Base-by-base conservation (phyloP, 2,888 invertebrate genomes). In the Agrilus mali region DNA sequence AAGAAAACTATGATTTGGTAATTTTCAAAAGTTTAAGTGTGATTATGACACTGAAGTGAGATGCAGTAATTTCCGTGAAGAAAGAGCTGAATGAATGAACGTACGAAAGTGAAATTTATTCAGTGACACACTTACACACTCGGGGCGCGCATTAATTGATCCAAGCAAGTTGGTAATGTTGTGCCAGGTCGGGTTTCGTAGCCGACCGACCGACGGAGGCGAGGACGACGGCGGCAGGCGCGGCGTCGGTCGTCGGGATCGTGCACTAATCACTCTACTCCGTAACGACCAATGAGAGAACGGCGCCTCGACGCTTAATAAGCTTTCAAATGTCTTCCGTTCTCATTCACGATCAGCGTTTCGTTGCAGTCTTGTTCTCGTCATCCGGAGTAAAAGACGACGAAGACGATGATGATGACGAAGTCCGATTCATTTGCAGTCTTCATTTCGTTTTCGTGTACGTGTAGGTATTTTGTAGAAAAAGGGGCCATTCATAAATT, bases 241-340 rank as follows among this genome's bases (percentile, higher is more conserved):
- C 58, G 53, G 52, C 60, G 48, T 48, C 51, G 51, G 53, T 50
- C 53, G 54, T 47, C 53, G 50, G 50, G 46, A 53, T 54, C 51
- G 50, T 50, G 53, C 53, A 53, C 55, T 55, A 55, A 55, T 55
- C 55, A 55, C 55, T 50, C 55, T 50, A 47, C 49, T 43, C 45
- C 46, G 50, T 55, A 55, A 55, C 55, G 53, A 55, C 55, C 55
- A 55, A 55, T 55, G 54, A 54, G 53, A 53, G 46, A 47, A 49
- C 49, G 48, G 55, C 54, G 57, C 52, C 54, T 53, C 61, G 58
- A 57, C 52, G 51, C 53, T 53, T 58, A 58, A 58, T 57, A 56
- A 58, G 53, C 53, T 52, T 50, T 47, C 55, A 53, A 56, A 55
- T 54, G 55, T 56, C 56, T 56, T 55, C 55, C 55, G 53, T 54